Evolutionary conservation across 2,888 invertebrate genomes (phyloP), one percentile per base, ranked within the genome.

Genomic region (Meteorus colon): DNA sequence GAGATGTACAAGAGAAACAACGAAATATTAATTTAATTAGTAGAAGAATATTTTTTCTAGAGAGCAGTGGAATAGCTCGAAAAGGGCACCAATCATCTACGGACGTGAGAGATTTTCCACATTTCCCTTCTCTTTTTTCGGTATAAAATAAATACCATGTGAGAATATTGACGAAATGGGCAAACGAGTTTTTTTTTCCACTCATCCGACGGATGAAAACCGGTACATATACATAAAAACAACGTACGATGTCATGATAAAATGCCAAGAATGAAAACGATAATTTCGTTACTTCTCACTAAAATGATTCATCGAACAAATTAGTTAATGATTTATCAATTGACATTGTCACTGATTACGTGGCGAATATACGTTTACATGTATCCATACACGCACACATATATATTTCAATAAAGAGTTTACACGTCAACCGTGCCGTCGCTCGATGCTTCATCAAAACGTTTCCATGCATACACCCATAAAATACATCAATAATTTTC

Each of bases 361-460:
- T 45, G 48, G n/a, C 27, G 10, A 37, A 37, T n/a, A 41, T 63
- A 29, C 29, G 29, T 29, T 29, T 59, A n/a, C 59, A 59, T 59
- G 24, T 59, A n/a, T 59, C 1, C 29, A 62, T 27, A 31, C 14
- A 29, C 62, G 29, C 29, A 60, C 60, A 19, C 24, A 27, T 12
- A 41, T 41, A 41, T 41, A 41, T 41, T 12, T 41, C 41, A 48
- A 48, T n/a, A 16, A 45, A 10, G 48, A 48, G 59, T 24, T 14
- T 62, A 62, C 4, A 62, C 6, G n/a, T 27, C 16, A 16, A 29
- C 31, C 14, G 31, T 62, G 31, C 62, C 62, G 62, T 62, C 62
- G 62, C 62, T 60, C 59, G 27, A 60, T 60, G 59, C 4, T 41
- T 48, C 59, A 29, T 60, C 55, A 19, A 48, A 48, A 48, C n/a